Evolutionary conservation across 1,140 invertebrate species (phyloP).

Genomic region (Penaeus japonicus): DNA sequence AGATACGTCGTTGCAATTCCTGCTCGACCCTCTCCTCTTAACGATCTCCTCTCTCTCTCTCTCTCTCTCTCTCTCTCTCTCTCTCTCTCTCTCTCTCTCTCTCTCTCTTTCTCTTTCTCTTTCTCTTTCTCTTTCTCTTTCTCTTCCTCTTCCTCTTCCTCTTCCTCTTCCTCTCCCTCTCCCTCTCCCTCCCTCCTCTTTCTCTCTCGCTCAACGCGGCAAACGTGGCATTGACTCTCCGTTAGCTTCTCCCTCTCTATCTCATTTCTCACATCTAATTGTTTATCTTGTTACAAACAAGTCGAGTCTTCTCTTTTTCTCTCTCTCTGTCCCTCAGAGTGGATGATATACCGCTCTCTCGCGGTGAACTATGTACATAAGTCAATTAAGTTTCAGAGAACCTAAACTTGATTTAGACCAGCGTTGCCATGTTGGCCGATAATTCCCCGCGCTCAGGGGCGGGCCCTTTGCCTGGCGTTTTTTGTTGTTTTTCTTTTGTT

Average conservation of each 20-base stretch:
- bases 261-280: neutral
- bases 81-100: neutral
- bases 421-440: constrained; percentile 11
- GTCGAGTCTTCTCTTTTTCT: neutral
- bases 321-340: no score
- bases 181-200: no score
- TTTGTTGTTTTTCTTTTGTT: neutral
- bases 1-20: neutral
- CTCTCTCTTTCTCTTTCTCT: neutral
- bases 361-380: constrained; percentile 45
- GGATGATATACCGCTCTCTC: constrained; percentile 35
- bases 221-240: neutral
- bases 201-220: neutral
- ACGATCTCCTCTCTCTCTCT: neutral
- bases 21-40: constrained; percentile 7
- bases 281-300: no score
- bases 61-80: neutral
- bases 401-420: constrained; percentile 45
- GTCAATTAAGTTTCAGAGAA: constrained; percentile 39
- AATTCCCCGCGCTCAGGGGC: neutral
- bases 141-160: no score
- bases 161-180: no score
- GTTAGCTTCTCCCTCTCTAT: neutral
- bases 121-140: no score
- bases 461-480: neutral